These are phyloP conservation scores for Antheraea yamamai DNA, from an alignment of 2,888 invertebrate genomes.

Conservation along the genomic window DNA sequence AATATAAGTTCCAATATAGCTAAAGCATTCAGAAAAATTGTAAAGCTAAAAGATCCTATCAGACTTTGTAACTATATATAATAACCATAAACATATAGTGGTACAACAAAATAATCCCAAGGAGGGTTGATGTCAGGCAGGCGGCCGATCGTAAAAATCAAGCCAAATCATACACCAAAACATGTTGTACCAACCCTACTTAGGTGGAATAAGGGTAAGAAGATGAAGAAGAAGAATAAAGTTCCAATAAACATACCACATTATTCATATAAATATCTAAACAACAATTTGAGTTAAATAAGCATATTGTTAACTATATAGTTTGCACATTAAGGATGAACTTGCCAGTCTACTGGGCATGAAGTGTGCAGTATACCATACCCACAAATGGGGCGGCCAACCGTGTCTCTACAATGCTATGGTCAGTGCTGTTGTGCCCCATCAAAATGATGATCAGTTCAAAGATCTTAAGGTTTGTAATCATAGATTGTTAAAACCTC, in stretches of 20 bases:
- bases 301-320: conserved; percentile 1
- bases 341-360: conserved; percentile 88
- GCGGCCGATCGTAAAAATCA: too few relatives aligned
- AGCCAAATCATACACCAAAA: too few relatives aligned
- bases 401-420: conserved; percentile 93
- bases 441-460: conserved; percentile 75
- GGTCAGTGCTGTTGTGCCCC: conserved; percentile 85
- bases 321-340: conserved; percentile 78
- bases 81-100: too few relatives aligned
- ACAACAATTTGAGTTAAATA: not conserved
- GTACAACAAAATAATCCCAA: too few relatives aligned
- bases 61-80: too few relatives aligned
- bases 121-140: too few relatives aligned
- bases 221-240: not conserved
- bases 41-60: too few relatives aligned
- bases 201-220: too few relatives aligned
- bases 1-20: not conserved
- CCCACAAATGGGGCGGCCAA: conserved; percentile 89
- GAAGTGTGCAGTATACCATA: conserved; percentile 93
- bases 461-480: conserved; percentile 83
- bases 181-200: too few relatives aligned
- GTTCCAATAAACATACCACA: not conserved
- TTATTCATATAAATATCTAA: not conserved
- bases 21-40: too few relatives aligned
- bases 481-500: not conserved